phyloP scores from a whole-genome alignment of 1,140 invertebrate genomes.

The Aphelenchoides besseyi region DNA sequence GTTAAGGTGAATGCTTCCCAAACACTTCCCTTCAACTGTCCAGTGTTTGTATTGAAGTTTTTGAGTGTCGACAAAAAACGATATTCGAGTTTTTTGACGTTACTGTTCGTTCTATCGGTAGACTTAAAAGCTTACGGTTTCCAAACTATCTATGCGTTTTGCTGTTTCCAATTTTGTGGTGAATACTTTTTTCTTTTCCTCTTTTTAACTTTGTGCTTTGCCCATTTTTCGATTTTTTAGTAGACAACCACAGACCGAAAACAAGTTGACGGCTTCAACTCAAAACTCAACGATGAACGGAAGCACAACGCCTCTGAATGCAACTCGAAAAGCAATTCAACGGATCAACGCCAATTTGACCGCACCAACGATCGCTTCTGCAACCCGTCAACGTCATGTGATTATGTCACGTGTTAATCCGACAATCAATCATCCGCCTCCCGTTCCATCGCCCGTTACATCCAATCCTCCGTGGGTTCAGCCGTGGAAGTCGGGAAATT shows the following conservation, averaged over 20 bases:
- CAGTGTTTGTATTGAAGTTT: too few relatives aligned
- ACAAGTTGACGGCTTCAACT: background rate
- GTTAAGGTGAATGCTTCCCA: too few relatives aligned
- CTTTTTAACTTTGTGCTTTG: background rate
- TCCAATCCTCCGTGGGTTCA: constrained; percentile 11
- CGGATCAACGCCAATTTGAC: constrained; percentile 16
- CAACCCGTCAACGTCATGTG: background rate
- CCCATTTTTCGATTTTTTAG: background rate
- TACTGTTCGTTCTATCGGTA: background rate
- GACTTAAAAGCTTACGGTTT: background rate
- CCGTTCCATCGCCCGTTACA: background rate
- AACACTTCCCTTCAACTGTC: too few relatives aligned
- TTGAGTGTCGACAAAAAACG: too few relatives aligned
- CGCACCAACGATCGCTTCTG: constrained; percentile 4
- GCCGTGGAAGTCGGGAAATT: background rate
- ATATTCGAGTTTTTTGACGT: too few relatives aligned
- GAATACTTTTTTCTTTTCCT: background rate
- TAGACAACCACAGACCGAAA: background rate
- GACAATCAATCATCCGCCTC: background rate
- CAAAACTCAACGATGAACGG: background rate
- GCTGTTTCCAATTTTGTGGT: background rate
- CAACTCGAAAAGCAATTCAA: background rate
- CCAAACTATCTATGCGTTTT: background rate
- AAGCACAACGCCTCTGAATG: background rate
- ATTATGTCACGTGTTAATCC: background rate